Conservation (phyloP, 2,797 vertebrate species). For the Parotocinclus haroldoi region DNA sequence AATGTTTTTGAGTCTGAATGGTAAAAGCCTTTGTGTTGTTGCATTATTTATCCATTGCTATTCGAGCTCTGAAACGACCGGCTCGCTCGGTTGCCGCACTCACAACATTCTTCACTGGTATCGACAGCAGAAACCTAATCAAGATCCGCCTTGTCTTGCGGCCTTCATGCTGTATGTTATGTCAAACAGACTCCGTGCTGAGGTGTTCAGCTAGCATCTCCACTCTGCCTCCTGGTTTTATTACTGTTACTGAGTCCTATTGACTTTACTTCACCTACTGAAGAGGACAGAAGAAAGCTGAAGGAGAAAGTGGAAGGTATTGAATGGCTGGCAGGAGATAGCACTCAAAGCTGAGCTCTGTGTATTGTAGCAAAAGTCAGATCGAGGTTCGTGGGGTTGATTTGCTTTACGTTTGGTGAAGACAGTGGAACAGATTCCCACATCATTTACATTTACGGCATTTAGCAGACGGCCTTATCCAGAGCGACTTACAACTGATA, state of each 20-base stretch:
- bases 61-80: background rate
- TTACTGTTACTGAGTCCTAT: conserved; percentile 28
- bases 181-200: conserved; percentile 35
- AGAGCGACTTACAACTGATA: too few species aligned
- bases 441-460: too few species aligned
- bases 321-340: conserved; percentile 35
- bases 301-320: conserved; percentile 26
- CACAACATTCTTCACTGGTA: background rate
- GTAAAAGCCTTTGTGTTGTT: background rate
- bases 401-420: conserved; percentile 42
- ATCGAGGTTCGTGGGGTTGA: conserved; percentile 46
- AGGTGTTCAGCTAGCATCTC: conserved; percentile 18
- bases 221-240: conserved; percentile 27
- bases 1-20: too few species aligned
- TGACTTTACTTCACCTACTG: conserved; percentile 18
- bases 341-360: conserved; percentile 23
- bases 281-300: conserved; percentile 4
- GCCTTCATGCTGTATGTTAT: conserved; percentile 28
- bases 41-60: conserved; percentile 12
- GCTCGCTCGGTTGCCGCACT: background rate
- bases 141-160: conserved; percentile 18
- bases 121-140: conserved; percentile 20
- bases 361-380: conserved; percentile 53
- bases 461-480: too few species aligned
- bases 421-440: conserved; percentile 5